Evolutionary conservation across 2,888 invertebrate species (phyloP), one percentile per base, ranked within the genome.

Genomic region (Sarcophaga subvicina): DNA sequence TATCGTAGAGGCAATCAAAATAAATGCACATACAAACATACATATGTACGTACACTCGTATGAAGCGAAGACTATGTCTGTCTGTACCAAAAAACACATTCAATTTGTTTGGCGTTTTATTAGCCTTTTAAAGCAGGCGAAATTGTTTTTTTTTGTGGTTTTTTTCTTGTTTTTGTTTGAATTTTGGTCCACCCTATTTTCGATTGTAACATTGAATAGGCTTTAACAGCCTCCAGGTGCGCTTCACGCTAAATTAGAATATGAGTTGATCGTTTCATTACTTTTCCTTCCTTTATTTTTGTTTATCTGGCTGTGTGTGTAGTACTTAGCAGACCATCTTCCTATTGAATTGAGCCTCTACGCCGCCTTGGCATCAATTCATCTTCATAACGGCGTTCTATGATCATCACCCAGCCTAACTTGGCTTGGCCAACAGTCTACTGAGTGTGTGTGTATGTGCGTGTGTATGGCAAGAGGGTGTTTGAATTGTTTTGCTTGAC

Each of bases 221-320:
- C 90, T 89, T 86, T 89, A 90, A 90, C 84, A 86, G 93, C 93
- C 93, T 91, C 93, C 92, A 93, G 93, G 93, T 93, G 93, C 91
- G 92, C 92, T 92, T 93, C 93, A 93, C 91, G 93, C 90, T 93
- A 90, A 90, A 92, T 93, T 91, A 92, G 91, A 92, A 92, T 92
- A 90, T 88, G 88, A 80, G 64, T 54, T 66, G 59, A 67, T 83
- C 27, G 20, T 78, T 78, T 62, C 59, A 60, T 72, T 71, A 79
- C 84, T 76, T 75, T 80, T 66, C 76, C 11, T 60, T 84, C 72
- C 54, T 37, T 37, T 37, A 8, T 37, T 37, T 37, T 37, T 37
- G 37, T 37, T 37, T 37, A 37, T 37, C 37, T 37, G 37, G 37
- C 37, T 37, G 37, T 8, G 10, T 37, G 8, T 63, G 12, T 14